Evolutionary conservation across 2,797 vertebrate species (phyloP).

Genomic region (Novumbra hubbsi): DNA sequence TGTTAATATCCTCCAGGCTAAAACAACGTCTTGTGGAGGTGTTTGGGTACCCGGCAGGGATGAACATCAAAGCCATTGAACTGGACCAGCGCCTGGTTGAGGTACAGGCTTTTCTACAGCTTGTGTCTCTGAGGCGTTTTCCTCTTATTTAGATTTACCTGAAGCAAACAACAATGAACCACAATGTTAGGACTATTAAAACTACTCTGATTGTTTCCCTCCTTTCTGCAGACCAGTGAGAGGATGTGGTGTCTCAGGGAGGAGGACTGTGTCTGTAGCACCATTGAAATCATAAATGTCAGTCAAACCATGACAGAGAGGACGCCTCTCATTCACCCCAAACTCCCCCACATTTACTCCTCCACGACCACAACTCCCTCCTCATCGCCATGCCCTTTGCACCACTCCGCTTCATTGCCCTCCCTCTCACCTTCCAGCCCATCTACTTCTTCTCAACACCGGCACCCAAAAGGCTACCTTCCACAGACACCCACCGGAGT

Average conservation of each 20-base stretch:
- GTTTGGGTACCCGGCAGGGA: constrained; percentile 52
- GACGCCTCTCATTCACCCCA: neutral
- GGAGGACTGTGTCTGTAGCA: constrained; percentile 59
- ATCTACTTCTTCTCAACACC: neutral
- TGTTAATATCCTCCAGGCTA: constrained; percentile 42
- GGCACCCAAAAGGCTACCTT: neutral
- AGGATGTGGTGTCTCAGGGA: constrained; percentile 37
- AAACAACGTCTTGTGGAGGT: constrained; percentile 30
- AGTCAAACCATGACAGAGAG: neutral
- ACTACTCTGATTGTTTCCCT: neutral
- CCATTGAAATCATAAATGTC: constrained; percentile 52
- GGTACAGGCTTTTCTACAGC: constrained; percentile 38
- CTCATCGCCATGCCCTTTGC: neutral
- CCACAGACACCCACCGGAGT: neutral
- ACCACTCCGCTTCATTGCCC: neutral
- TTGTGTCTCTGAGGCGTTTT: neutral
- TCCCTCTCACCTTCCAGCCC: neutral
- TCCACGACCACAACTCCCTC: neutral
- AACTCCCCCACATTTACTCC: neutral
- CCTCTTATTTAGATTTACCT: neutral
- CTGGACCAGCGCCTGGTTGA: constrained; percentile 52
- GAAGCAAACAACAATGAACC: neutral
- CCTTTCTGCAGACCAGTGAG: constrained; percentile 40
- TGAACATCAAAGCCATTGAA: constrained; percentile 54
- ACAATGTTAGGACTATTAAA: neutral